Conservation (phyloP, 2,113 vertebrate species). For the Halcyon senegalensis region DNA sequence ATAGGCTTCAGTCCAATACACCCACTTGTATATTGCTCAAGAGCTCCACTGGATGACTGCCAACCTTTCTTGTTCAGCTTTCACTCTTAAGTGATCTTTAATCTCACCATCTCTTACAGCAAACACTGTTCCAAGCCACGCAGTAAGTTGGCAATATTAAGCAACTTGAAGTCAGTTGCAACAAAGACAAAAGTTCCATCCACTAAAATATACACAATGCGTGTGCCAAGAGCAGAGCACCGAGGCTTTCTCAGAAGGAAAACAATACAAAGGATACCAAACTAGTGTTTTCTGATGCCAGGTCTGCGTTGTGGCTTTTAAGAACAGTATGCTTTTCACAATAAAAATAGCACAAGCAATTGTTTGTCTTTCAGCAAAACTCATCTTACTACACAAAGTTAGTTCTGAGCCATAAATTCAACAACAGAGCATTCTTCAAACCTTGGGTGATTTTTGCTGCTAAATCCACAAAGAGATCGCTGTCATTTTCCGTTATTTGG, state of each 20-base stretch:
- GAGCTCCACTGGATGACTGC: not conserved
- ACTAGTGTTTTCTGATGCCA: not conserved
- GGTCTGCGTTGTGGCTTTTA: not conserved
- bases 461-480: conserved; percentile 94
- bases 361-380: not conserved
- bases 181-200: not conserved
- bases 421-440: conserved; percentile 47
- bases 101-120: not conserved
- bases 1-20: not conserved
- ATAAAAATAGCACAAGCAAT: not conserved
- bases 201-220: not conserved
- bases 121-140: not conserved
- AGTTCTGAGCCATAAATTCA: not conserved
- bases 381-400: not conserved
- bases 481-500: conserved; percentile 79
- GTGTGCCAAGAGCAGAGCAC: not conserved
- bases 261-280: not conserved
- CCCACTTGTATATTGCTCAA: not conserved
- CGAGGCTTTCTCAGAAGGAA: not conserved
- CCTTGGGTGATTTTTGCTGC: conserved; percentile 94
- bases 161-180: not conserved
- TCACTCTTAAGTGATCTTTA: not conserved
- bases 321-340: not conserved
- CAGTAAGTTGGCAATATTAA: not conserved
- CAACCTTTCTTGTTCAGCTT: not conserved